Evolutionary conservation across 2,797 vertebrate species (phyloP).

Genomic region (Neopelma chrysocephalum): DNA sequence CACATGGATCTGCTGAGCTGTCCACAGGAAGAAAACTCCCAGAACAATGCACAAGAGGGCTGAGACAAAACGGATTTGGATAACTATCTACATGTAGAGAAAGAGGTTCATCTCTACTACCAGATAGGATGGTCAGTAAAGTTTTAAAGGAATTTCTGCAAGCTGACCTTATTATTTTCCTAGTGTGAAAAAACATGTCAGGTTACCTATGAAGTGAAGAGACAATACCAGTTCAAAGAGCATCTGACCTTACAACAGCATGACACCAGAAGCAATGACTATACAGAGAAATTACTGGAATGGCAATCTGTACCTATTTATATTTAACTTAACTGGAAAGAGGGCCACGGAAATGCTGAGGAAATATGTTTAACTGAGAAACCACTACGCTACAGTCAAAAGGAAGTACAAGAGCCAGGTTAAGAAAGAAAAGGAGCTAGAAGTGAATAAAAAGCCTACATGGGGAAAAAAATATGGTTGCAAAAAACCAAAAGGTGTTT

Average conservation of each 20-base stretch:
- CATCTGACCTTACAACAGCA: neutral
- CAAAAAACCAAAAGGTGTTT: neutral
- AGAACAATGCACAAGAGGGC: constrained; percentile 30
- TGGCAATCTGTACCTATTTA: neutral
- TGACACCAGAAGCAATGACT: neutral
- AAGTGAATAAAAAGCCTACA: neutral
- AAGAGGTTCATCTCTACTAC: neutral
- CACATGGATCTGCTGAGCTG: constrained; percentile 56
- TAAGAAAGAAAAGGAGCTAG: constrained; percentile 1
- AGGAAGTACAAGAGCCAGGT: neutral
- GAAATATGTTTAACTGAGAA: constrained; percentile 24
- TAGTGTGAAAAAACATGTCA: neutral
- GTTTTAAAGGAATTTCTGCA: constrained; percentile 29
- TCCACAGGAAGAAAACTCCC: constrained; percentile 58
- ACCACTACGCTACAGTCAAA: neutral
- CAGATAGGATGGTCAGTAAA: neutral
- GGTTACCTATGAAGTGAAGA: neutral
- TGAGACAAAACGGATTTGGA: constrained; percentile 26
- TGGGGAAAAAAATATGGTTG: neutral
- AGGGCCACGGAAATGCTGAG: neutral
- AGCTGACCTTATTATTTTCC: constrained; percentile 6
- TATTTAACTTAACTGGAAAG: neutral
- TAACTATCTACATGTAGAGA: neutral
- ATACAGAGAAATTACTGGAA: neutral
- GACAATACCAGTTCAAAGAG: neutral